A percentile compares a stretch with the other conserved stretches of the same genome.
These are phyloP conservation scores for Heliconius aoede DNA, from an alignment of 2,888 invertebrate genomes.

Conservation along the genomic window DNA sequence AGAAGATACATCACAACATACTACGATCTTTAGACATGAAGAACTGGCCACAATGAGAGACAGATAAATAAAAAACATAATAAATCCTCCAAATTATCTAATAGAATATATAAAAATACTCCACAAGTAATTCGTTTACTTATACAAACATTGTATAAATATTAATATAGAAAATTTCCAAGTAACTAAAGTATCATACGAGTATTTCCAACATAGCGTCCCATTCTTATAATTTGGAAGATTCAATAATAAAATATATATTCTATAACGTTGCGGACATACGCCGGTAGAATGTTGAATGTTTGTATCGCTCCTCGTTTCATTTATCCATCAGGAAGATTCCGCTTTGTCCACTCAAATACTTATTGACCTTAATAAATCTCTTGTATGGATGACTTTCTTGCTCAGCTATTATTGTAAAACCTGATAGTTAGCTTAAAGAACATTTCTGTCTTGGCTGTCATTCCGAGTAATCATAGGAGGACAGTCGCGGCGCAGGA, in stretches of 20 bases:
- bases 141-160: neutral
- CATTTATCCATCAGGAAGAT: slow-evolving; percentile 37
- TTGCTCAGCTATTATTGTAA: slow-evolving; percentile 14
- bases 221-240: slow-evolving; percentile 17
- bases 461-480: no score
- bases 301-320: slow-evolving; percentile 34
- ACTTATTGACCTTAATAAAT: slow-evolving; percentile 39
- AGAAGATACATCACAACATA: no score
- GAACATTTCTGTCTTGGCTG: no score
- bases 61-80: no score
- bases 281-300: slow-evolving; percentile 18
- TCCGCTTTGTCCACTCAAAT: slow-evolving; percentile 31
- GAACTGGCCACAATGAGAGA: no score
- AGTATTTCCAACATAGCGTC: neutral
- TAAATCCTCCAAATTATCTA: neutral
- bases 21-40: no score
- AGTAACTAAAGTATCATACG: neutral
- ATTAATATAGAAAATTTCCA: slow-evolving; percentile 15
- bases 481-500: no score
- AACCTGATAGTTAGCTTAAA: neutral
- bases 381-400: slow-evolving; percentile 21
- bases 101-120: neutral
- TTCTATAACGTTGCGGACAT: neutral
- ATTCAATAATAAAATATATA: slow-evolving; percentile 14
- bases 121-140: neutral